Base-by-base conservation (phyloP, 2,888 invertebrate genomes). In the Melanotus villosus region DNA sequence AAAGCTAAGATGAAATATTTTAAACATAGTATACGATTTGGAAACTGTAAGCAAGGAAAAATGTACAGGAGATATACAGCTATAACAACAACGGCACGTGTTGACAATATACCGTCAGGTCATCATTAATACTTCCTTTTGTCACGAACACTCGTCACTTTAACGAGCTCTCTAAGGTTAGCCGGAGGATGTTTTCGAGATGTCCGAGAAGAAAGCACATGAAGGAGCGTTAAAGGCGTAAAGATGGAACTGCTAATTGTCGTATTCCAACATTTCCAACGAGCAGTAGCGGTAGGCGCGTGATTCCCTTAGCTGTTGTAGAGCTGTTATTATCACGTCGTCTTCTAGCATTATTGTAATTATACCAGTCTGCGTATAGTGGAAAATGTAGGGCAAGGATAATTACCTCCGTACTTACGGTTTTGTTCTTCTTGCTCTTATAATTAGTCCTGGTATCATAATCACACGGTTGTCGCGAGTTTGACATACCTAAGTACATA, bases 351-450 rank as follows among this genome's bases (percentile, higher is more conserved):
- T 58, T 58, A 65, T 65, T 58, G 50, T 65, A 65, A 65, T 65
- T 58, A 65, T 23, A 59, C 50, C 58, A 65, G 58, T 59, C 59
- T 65, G 65, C 58, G 58, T 52, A 41, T 38, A 38, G 50, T 30
- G 65, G 65, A 45, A 64, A 70, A 26, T 67, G 67, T 67, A 62
- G 69, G 64, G 69, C 67, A 65, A 52, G 66, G 67, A 68, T 72
- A 72, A 72, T 72, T 72, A 72, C 65, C 65, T 50, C 30, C 50
- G 54, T 67, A 52, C 65, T 56, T 65, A 57, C n/a, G 63, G 64
- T 64, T 69, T 69, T 66, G 66, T 69, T 69, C 64, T 45, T 60
- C 54, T 58, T 63, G 59, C 56, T 16, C 45, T 65, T 57, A 57
- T 47, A 65, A 57, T 64, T 65, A 65, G 65, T 34, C 19, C 30